These are phyloP conservation scores for Willisornis vidua DNA, from an alignment of 2,113 vertebrate genomes.

Conservation along the genomic window DNA sequence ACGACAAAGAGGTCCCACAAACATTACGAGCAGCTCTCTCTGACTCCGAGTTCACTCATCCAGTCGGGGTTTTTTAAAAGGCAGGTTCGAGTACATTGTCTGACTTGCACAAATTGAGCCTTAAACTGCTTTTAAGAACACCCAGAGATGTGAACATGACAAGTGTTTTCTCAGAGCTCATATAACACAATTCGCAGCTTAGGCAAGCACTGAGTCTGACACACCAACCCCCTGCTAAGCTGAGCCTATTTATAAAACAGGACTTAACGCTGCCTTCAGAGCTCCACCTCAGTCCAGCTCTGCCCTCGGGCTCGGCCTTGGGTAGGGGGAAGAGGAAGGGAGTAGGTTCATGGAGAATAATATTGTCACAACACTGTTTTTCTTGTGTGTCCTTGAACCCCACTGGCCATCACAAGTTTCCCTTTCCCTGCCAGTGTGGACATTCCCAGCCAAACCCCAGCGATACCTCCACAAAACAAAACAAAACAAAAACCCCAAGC, in stretches of 20 bases:
- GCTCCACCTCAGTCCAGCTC: not conserved
- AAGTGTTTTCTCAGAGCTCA: not conserved
- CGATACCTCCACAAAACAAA: not conserved
- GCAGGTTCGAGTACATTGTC: not conserved
- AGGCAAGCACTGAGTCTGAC: not conserved
- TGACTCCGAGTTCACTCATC: not conserved
- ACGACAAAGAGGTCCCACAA: not conserved
- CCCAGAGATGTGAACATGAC: accelerated
- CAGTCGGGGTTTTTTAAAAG: not conserved
- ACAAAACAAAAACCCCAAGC: not conserved
- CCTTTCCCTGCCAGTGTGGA: not conserved
- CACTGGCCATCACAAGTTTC: not conserved
- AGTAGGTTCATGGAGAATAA: not conserved
- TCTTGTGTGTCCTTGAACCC: not conserved
- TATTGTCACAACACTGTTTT: not conserved
- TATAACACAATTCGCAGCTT: not conserved
- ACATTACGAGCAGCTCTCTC: not conserved
- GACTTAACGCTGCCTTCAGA: not conserved
- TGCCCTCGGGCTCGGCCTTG: not conserved
- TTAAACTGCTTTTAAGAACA: not conserved
- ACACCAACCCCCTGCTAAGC: constrained; percentile 5
- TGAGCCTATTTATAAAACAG: constrained; percentile 1
- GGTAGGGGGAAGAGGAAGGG: not conserved
- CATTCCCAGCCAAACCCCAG: not conserved
- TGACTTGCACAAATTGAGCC: not conserved